Evolutionary conservation across 1,140 invertebrate species (phyloP), one percentile per base, ranked within the genome.

Genomic region (Leptinotarsa undecemlineata): DNA sequence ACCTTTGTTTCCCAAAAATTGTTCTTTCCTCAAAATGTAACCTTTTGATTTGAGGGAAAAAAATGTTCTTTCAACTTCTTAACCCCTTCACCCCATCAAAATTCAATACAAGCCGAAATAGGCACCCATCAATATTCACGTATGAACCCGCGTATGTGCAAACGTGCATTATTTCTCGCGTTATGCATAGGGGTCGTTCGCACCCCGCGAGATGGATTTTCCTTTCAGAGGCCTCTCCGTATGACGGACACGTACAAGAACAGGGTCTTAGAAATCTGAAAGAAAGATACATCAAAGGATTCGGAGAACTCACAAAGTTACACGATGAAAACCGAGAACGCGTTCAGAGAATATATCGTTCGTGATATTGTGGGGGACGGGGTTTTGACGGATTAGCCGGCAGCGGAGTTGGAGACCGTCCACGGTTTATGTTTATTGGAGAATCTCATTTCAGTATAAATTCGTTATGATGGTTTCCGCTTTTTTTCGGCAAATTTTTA

Each of bases 271-370:
- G 33, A 57, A 57, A 57, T 57, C 51, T 57, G 51, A 57, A 57
- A 57, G 51, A 19, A 57, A 57, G 51, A 57, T 57, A 57, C 51
- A 57, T 57, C 51, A 57, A 57, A 57, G 51, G 51, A 57, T 57
- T 57, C 51, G 51, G 51, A 57, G n/a, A 57, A 57, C 51, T 57
- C 51, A 57, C 51, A 19, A 57, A 57, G 51, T 57, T 57, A 57
- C 51, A 57, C 51, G 51, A 15, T 57, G 51, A 57, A 57, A 57
- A 57, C 51, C n/a, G 6, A 15, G 17, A 19, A 57, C 51, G 51
- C 51, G 17, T 57, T 57, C 51, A 17, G 51, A 57, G 51, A 19
- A 57, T 57, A 57, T 57, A 57, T 57, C 51, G 51, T 57, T n/a
- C 51, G 15, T 57, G 15, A 57, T 57, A 57, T 57, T 57, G 1